Evolutionary conservation across 2,113 vertebrate species (phyloP).

Genomic region (Haplotaxodon microlepis): DNA sequence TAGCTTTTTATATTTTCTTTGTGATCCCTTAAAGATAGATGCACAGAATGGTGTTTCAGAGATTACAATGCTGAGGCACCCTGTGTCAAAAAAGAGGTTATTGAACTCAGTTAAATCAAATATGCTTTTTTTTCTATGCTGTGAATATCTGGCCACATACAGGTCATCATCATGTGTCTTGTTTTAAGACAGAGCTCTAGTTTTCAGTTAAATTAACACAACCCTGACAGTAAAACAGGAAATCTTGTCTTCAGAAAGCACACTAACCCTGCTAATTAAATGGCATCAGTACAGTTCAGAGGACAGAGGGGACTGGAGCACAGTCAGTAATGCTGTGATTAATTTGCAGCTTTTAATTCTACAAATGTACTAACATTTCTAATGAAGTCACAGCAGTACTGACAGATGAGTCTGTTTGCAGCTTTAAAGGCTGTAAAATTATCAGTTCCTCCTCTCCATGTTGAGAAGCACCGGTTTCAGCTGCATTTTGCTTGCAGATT

Average conservation of each 20-base stretch:
- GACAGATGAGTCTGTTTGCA: neutral
- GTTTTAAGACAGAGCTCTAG: neutral
- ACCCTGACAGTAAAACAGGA: neutral
- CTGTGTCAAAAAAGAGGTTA: neutral
- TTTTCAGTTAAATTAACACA: neutral
- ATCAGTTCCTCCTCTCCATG: neutral
- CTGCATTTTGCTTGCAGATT: neutral
- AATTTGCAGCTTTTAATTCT: neutral
- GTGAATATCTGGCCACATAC: neutral
- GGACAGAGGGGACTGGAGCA: neutral
- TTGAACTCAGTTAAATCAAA: neutral
- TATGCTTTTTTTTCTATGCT: neutral
- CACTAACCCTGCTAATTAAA: neutral
- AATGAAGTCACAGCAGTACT: neutral
- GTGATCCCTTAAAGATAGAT: neutral
- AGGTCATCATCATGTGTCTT: neutral
- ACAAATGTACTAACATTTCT: accelerated
- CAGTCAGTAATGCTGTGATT: neutral
- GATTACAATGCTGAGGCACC: neutral
- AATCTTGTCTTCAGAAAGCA: neutral
- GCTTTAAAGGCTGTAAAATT: accelerated
- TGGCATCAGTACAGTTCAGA: neutral
- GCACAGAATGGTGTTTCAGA: neutral
- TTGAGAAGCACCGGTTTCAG: neutral
- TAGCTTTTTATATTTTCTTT: neutral